Base-by-base conservation (phyloP, 2,888 invertebrate species). In the Himalopsyche kuldschensis region DNA sequence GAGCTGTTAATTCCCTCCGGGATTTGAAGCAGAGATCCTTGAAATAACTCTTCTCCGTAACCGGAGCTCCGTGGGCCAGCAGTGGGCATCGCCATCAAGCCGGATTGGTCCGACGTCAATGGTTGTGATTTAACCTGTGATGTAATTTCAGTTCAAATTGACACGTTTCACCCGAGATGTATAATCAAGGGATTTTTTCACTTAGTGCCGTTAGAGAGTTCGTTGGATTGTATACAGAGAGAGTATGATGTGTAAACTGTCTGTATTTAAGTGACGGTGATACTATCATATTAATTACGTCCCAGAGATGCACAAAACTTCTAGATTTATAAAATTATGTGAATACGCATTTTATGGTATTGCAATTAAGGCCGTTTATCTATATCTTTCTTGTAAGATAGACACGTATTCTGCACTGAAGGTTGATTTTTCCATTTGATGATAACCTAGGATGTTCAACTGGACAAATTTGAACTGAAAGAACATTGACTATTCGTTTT, bases 91-190 rank as follows among this genome's bases (percentile, higher is more conserved):
- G 69, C 69, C 69, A 27, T 69, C 69, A 2, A 15, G 69, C 69
- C 69, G 69, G 27, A 69, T 27, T 69, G 69, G 24, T 69, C 27
- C 69, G 27, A 69, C 24, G 75, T 86, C 86, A 86, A 81, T 86
- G 84, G 84, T 86, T 84, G 76, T 86, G 86, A 78, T 86, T 86
- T 78, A 86, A 86, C 86, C 86, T 86, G 86, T 32, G 80, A 77
- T 63, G 46, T 27, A 69, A 69, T 69, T 69, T 69, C 69, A 69
- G 27, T 69, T 69, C 69, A 24, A 69, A 27, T 69, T 69, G 69
- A 69, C 63, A 63, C 69, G 27, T 20, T 69, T 69, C 69, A 27
- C 69, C 69, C 69, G 15, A 69, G 69, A 69, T 69, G 20, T 63
- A 69, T 30, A 11, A 69, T 69, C 69, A 27, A 69, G 69, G 69